Evolutionary conservation across 64 coral and sea anemone genomes (phyloP).

Genomic region (Actinia equina): DNA sequence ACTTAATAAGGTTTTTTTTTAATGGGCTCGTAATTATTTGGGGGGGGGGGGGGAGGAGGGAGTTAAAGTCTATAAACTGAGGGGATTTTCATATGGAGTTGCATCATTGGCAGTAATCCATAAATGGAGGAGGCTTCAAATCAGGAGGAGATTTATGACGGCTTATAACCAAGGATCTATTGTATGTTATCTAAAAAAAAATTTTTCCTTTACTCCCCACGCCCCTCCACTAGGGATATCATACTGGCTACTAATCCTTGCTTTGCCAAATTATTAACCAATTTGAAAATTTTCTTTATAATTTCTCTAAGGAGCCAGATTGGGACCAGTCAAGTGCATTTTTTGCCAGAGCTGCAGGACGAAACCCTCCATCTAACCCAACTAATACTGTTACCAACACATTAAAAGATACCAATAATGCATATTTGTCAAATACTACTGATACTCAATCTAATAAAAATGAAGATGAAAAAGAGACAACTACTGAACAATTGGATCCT

Average conservation of each 20-base stretch:
- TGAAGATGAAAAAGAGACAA: conserved; percentile 14
- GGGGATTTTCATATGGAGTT: too few species aligned
- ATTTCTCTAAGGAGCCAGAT: conserved; percentile 39
- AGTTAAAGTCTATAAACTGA: too few species aligned
- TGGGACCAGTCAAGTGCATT: conserved; percentile 98
- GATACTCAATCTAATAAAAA: conserved; percentile 43
- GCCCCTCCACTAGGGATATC: neutral
- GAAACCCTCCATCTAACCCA: conserved; percentile 41
- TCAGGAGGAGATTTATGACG: too few species aligned
- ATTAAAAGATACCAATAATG: conserved; percentile 20
- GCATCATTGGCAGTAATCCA: too few species aligned
- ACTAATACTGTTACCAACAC: conserved; percentile 22
- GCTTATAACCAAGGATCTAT: too few species aligned
- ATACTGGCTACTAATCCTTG: neutral
- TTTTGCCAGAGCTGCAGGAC: conserved; percentile 78
- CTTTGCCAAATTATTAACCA: too few species aligned
- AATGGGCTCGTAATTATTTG: too few species aligned
- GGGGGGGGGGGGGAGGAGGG: too few species aligned
- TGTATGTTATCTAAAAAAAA: too few species aligned
- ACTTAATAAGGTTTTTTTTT: too few species aligned
- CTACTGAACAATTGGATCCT: conserved; percentile 76
- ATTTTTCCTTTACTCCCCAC: too few species aligned
- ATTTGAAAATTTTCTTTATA: neutral
- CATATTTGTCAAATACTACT: neutral
- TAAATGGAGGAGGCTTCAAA: too few species aligned